phyloP scores from a whole-genome alignment of 2,797 vertebrate species.

The Glyptemys insculpta region DNA sequence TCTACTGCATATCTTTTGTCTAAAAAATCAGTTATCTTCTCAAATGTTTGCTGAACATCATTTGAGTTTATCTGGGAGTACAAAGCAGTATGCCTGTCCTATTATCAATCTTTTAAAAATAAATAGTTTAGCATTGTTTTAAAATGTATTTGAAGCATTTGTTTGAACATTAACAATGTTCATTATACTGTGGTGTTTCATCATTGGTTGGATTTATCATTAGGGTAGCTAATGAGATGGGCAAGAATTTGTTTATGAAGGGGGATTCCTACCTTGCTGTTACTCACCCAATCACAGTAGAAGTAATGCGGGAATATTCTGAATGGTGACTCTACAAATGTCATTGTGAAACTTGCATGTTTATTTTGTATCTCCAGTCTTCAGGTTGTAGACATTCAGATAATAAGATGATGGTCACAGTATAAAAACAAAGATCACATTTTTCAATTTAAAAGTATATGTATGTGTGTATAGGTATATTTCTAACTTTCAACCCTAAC shows the following conservation, averaged over 20 bases:
- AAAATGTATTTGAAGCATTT: fast-evolving
- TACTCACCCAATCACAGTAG: fast-evolving
- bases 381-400: neutral
- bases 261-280: neutral
- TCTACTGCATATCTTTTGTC: too few relatives aligned
- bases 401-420: neutral
- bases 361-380: neutral
- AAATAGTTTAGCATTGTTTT: neutral
- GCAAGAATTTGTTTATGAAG: neutral
- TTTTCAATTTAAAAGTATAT: neutral
- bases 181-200: neutral
- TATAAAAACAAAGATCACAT: neutral
- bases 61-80: neutral
- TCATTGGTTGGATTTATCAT: neutral
- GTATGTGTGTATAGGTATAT: neutral
- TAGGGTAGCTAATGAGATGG: neutral
- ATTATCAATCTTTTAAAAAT: neutral
- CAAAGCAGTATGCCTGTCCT: neutral
- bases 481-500: neutral
- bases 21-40: too few relatives aligned
- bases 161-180: neutral
- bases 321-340: neutral
- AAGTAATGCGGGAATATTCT: neutral
- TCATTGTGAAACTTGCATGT: fast-evolving
- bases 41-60: neutral